Conservation (phyloP, 2,888 invertebrate genomes). For the Yponomeuta sedellus region DNA sequence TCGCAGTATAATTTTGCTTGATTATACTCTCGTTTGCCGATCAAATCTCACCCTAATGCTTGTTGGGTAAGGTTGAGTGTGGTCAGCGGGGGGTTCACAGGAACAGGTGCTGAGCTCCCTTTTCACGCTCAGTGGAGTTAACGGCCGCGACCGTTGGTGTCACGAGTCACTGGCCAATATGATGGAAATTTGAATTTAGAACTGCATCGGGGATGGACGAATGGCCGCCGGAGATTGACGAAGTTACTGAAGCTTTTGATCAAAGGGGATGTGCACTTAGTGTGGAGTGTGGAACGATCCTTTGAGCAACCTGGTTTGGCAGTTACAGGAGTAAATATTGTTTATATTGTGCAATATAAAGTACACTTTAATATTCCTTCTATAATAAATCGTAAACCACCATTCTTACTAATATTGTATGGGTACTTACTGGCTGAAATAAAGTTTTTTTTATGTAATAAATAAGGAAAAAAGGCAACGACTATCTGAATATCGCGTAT, state of each 20-base stretch:
- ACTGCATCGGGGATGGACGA: neutral
- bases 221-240: neutral
- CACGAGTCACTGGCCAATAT: conserved; percentile 19
- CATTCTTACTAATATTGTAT: too few species aligned
- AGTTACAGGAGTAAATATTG: too few species aligned
- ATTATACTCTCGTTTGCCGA: neutral
- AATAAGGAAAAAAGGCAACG: too few species aligned
- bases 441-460: too few species aligned
- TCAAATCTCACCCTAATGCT: neutral
- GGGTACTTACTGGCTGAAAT: too few species aligned
- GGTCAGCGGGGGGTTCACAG: conserved; percentile 24
- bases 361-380: too few species aligned
- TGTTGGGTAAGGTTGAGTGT: conserved; percentile 10
- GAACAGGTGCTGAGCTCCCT: conserved; percentile 43
- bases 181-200: conserved; percentile 1
- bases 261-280: too few species aligned
- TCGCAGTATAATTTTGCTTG: neutral
- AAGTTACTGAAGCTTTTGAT: neutral
- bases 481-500: too few species aligned
- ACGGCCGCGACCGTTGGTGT: conserved; percentile 60
- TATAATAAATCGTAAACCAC: too few species aligned
- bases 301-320: too few species aligned
- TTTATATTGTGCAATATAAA: too few species aligned
- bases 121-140: conserved; percentile 60
- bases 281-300: too few species aligned